A percentile compares a stretch with the other conserved stretches of the same genome.
Conservation (phyloP, 2,888 invertebrate genomes). For the Pyrocoelia pectoralis region DNA sequence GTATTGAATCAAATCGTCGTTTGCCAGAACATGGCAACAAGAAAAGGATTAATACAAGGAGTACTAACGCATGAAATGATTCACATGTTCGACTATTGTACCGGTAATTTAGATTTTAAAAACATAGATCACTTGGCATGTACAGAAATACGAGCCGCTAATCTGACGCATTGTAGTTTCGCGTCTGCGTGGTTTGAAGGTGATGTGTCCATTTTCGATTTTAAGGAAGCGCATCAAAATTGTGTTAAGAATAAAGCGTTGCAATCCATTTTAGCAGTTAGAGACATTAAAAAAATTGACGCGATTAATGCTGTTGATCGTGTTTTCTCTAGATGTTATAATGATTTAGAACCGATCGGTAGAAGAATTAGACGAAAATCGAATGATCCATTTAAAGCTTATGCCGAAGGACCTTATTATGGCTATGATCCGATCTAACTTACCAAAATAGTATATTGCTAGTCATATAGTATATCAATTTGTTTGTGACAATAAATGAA, state of each 20-base stretch:
- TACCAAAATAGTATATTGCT: no score
- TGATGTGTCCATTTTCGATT: slow-evolving; percentile 74
- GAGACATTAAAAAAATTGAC: slow-evolving; percentile 74
- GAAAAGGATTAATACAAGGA: slow-evolving; percentile 76
- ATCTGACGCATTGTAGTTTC: slow-evolving; percentile 92
- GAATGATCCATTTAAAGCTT: slow-evolving; percentile 77
- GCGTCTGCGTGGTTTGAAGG: slow-evolving; percentile 81
- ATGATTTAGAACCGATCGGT: slow-evolving; percentile 92
- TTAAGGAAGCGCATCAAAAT: slow-evolving; percentile 81
- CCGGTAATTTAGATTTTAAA: slow-evolving; percentile 85
- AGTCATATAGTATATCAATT: no score
- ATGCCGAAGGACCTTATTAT: slow-evolving; percentile 77
- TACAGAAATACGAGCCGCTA: slow-evolving; percentile 94
- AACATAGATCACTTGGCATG: slow-evolving; percentile 94
- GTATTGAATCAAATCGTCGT: slow-evolving; percentile 87
- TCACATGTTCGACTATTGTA: slow-evolving; percentile 96
- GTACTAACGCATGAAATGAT: slow-evolving; percentile 92
- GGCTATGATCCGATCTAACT: slow-evolving; percentile 69
- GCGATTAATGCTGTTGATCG: slow-evolving; percentile 81
- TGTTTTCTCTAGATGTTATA: slow-evolving; percentile 91
- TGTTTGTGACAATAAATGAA: no score
- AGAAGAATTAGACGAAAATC: slow-evolving; percentile 78
- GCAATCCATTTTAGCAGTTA: slow-evolving; percentile 82
- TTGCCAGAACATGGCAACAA: slow-evolving; percentile 84
- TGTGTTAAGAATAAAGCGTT: slow-evolving; percentile 92